A percentile compares a stretch with the other conserved stretches of the same genome.
phyloP scores from a whole-genome alignment of 2,113 vertebrate genomes.

The Larimichthys polyactis region DNA sequence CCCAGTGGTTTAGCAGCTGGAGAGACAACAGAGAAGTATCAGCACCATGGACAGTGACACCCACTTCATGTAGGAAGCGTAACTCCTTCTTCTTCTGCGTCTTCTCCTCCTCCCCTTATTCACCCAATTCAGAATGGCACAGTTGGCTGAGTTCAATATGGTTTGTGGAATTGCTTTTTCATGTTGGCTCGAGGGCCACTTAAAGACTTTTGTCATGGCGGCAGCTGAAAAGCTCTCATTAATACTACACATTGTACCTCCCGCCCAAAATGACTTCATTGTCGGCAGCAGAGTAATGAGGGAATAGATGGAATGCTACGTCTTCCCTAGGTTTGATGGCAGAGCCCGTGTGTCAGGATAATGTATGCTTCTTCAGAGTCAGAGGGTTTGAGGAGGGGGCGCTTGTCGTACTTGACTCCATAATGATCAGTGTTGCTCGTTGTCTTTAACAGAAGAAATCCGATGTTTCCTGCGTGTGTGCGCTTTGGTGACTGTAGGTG shows the following conservation, averaged over 20 bases:
- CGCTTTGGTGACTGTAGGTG: constrained; percentile 40
- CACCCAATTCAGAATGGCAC: constrained; percentile 39
- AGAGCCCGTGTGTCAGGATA: neutral
- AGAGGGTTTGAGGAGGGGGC: neutral
- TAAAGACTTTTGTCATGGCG: constrained; percentile 19
- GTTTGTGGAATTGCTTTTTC: constrained; percentile 47
- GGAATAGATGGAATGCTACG: neutral
- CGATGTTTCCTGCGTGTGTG: constrained; percentile 1
- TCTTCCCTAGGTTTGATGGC: neutral
- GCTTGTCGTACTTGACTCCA: neutral
- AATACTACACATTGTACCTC: constrained; percentile 33
- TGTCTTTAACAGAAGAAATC: neutral
- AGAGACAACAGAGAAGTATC: constrained; percentile 16
- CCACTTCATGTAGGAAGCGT: too few species aligned
- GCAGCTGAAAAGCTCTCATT: constrained; percentile 48
- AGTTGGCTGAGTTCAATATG: constrained; percentile 40
- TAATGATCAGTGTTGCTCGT: constrained; percentile 1
- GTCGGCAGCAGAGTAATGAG: constrained; percentile 10
- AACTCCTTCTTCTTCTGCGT: too few species aligned
- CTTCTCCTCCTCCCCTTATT: neutral
- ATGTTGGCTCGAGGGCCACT: constrained; percentile 31
- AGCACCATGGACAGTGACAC: constrained; percentile 58
- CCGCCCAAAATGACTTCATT: constrained; percentile 30
- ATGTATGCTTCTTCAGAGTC: neutral
- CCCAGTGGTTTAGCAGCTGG: neutral